Conservation (phyloP, 2,888 invertebrate species). For the Xylota segnis region DNA sequence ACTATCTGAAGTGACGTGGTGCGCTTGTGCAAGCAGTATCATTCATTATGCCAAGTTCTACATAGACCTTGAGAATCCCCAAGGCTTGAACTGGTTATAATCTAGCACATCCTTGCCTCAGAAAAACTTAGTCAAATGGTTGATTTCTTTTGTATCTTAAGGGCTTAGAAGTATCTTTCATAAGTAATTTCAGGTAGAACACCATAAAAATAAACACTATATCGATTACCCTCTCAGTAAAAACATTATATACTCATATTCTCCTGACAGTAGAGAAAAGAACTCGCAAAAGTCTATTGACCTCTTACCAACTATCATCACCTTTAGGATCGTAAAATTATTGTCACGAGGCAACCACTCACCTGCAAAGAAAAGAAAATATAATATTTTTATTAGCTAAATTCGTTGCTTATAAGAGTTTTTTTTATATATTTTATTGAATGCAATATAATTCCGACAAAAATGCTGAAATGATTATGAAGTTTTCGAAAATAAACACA, state of each 20-base stretch:
- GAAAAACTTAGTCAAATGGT: no score
- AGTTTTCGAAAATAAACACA: constrained; percentile 21
- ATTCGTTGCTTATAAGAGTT: neutral
- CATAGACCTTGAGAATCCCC: no score
- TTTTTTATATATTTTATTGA: constrained; percentile 9
- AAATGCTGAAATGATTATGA: constrained; percentile 20
- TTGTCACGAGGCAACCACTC: constrained; percentile 49
- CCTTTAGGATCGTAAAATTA: constrained; percentile 24
- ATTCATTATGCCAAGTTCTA: no score
- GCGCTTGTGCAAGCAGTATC: no score
- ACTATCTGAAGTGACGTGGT: no score
- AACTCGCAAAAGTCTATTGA: constrained; percentile 12
- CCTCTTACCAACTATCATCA: constrained; percentile 34
- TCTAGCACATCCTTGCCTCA: no score
- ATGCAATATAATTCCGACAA: constrained; percentile 3
- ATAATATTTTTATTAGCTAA: constrained; percentile 22
- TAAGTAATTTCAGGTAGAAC: no score
- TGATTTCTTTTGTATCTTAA: no score
- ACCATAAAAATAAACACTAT: neutral
- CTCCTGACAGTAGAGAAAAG: neutral
- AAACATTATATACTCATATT: neutral
- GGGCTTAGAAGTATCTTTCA: no score
- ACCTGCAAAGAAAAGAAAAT: constrained; percentile 53
- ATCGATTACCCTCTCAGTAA: neutral
- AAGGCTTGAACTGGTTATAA: no score